phyloP scores from a whole-genome alignment of 2,888 invertebrate genomes.

The Saturnia japonica region DNA sequence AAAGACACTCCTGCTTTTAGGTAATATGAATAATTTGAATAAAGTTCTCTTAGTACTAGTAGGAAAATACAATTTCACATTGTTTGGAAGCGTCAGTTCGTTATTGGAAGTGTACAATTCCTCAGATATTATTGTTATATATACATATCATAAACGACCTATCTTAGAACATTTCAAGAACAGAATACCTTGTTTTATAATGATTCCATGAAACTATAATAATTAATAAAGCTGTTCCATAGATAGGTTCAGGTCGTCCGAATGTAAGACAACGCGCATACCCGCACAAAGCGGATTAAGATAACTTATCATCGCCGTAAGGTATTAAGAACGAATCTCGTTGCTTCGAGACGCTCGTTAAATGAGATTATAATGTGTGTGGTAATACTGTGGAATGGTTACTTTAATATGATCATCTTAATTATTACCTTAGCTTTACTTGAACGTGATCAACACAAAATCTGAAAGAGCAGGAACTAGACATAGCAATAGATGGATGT shows the following conservation, averaged over 20 bases:
- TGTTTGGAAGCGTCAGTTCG: neutral
- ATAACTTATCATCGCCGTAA: conserved; percentile 3
- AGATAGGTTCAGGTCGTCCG: neutral
- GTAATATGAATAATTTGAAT: too few species aligned
- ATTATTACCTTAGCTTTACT: neutral
- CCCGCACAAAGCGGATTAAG: conserved; percentile 13
- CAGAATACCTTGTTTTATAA: neutral
- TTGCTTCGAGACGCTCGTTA: neutral
- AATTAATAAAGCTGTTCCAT: neutral
- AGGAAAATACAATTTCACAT: neutral
- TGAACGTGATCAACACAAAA: neutral
- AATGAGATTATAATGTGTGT: conserved; percentile 6
- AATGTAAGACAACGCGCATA: conserved; percentile 1
- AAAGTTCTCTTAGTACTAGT: too few species aligned
- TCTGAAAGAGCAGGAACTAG: neutral
- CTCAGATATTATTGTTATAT: neutral
- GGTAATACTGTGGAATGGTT: conserved; percentile 9
- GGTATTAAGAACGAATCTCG: conserved; percentile 10
- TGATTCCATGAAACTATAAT: too few species aligned
- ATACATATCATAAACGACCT: neutral
- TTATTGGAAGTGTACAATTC: too few species aligned
- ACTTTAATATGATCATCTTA: neutral
- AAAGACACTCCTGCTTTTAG: too few species aligned
- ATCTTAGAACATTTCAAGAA: neutral
- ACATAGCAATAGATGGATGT: neutral